Evolutionary conservation across 2,888 invertebrate species (phyloP), one percentile per base, ranked within the genome.

Genomic region (Marasmarcha lunaedactyla): DNA sequence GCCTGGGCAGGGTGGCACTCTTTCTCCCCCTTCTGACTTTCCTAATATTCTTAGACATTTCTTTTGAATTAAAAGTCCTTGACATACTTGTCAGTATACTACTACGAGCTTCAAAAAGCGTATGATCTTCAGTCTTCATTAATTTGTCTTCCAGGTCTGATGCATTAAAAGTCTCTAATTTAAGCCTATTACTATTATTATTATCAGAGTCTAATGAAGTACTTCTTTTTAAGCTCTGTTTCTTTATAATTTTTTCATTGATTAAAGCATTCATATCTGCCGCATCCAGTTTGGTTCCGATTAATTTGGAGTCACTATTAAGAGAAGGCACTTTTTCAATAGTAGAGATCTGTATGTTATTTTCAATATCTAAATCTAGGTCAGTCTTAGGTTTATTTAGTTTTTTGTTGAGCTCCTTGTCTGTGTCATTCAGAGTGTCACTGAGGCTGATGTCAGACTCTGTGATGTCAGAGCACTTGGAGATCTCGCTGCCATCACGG

Each of bases 361-460:
- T 78, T 73, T 79, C 79, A 79, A 71, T 78, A 72, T 81, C 77
- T 83, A 83, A 61, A 78, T 78, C 83, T 83, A 83, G 69, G 59
- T 83, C 83, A 83, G 83, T 83, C 83, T 83, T 83, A 67, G 72
- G 63, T 73, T 83, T 81, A 69, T 83, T 79, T 71, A 77, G 54
- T 72, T 78, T 79, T 71, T 81, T 83, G 65, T 70, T 77, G 71
- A 74, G 76, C 68, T 83, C 79, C 62, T 72, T 78, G 43, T 77
- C 79, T 30, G 65, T 57, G 46, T 83, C 83, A 44, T 66, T 78
- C 50, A 74, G 67, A 51, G 85, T 62, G 63, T 88, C 88, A 44
- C 85, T 86, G 59, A 85, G 79, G 63, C 88, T 88, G 51, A 87
- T 66, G 56, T 88, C 88, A n/a, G 87, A 87, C 62, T 88, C 88